A percentile compares a stretch with the other conserved stretches of the same genome.
Evolutionary conservation across 2,797 vertebrate species (phyloP).

Genomic region (Chaetodon trifasciatus): DNA sequence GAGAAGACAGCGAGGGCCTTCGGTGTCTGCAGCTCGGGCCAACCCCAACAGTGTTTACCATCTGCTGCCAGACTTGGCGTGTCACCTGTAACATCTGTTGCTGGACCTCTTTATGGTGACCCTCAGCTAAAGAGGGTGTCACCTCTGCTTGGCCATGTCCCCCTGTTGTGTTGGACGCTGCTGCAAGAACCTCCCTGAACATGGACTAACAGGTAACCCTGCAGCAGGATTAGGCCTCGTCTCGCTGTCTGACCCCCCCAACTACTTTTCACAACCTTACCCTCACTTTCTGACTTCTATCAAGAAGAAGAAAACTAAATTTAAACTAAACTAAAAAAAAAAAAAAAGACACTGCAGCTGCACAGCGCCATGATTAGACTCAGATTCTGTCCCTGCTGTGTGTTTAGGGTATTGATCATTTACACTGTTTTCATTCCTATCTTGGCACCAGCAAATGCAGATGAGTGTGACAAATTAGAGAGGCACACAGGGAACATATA

Average conservation of each 20-base stretch:
- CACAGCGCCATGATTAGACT: slow-evolving; percentile 14
- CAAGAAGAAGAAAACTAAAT: not conserved
- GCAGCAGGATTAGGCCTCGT: slow-evolving; percentile 18
- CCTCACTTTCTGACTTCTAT: slow-evolving; percentile 16
- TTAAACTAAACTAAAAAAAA: not conserved
- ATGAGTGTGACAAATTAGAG: slow-evolving; percentile 57
- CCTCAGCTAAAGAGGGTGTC: slow-evolving; percentile 65
- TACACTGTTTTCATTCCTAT: slow-evolving; percentile 38
- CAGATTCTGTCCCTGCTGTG: not conserved
- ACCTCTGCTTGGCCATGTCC: slow-evolving; percentile 44
- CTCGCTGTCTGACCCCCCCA: slow-evolving; percentile 8
- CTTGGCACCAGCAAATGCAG: slow-evolving; percentile 31
- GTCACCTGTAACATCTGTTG: slow-evolving; percentile 74
- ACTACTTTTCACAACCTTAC: slow-evolving; percentile 20
- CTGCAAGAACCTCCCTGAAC: slow-evolving; percentile 27
- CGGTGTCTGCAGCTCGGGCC: slow-evolving; percentile 19
- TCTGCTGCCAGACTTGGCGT: slow-evolving; percentile 64
- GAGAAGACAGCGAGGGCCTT: slow-evolving; percentile 40
- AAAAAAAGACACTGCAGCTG: not conserved
- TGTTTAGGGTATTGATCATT: slow-evolving; percentile 43
- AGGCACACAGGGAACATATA: slow-evolving; percentile 49
- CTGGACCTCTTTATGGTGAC: slow-evolving; percentile 61
- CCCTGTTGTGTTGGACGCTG: slow-evolving; percentile 18
- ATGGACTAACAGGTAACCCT: slow-evolving; percentile 10
- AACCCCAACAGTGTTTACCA: slow-evolving; percentile 54